Conservation (phyloP, 2,113 vertebrate genomes). For the Podilymbus podiceps region DNA sequence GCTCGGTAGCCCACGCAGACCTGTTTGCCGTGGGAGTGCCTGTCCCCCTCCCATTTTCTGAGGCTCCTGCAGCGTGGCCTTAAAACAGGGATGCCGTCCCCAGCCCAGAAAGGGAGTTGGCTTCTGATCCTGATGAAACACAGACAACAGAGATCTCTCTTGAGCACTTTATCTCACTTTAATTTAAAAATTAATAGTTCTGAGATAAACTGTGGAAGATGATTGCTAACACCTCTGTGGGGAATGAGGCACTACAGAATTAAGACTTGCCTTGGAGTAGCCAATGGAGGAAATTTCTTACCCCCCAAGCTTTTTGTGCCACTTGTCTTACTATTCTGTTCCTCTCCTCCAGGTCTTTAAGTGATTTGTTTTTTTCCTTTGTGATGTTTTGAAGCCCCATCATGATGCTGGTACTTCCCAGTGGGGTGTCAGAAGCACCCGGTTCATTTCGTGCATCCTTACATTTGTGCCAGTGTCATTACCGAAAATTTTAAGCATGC, state of each 20-base stretch:
- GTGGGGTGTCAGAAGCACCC: neutral
- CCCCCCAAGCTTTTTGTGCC: neutral
- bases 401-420: neutral
- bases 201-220: neutral
- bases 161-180: neutral
- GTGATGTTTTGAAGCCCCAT: neutral
- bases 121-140: neutral
- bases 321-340: neutral
- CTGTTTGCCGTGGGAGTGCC: fast-evolving
- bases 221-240: neutral
- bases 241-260: neutral
- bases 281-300: neutral
- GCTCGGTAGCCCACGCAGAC: neutral
- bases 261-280: neutral
- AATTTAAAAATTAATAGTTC: neutral
- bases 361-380: neutral
- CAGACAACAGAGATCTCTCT: neutral
- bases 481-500: neutral
- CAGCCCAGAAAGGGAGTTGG: neutral
- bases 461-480: neutral
- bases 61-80: neutral
- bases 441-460: neutral
- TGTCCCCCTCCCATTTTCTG: neutral
- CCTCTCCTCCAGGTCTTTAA: neutral
- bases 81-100: neutral